Evolutionary conservation across 2,113 vertebrate species (phyloP).

Genomic region (Rhinichthys klamathensis): DNA sequence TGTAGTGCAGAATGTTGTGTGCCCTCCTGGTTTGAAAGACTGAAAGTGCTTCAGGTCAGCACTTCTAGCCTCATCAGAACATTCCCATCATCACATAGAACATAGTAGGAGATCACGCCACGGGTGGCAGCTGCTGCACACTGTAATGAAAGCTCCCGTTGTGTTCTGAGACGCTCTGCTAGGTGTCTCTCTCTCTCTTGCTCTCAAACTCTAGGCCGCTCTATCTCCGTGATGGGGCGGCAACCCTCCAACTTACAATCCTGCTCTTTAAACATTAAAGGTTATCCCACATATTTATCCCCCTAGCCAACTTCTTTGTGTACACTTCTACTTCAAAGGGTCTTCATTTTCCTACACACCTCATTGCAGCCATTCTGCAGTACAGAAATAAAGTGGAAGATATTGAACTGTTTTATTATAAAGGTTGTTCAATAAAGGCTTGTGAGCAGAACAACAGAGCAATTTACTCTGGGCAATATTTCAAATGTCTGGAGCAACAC

Average conservation of each 20-base stretch:
- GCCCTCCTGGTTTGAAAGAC: conserved; percentile 54
- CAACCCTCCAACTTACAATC: conserved; percentile 51
- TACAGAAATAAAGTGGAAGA: conserved; percentile 46
- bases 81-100: conserved; percentile 62
- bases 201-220: conserved; percentile 19
- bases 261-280: conserved; percentile 55
- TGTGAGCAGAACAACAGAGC: conserved; percentile 57
- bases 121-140: conserved; percentile 51
- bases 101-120: conserved; percentile 25
- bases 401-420: conserved; percentile 57
- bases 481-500: conserved; percentile 36
- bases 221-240: conserved; percentile 2
- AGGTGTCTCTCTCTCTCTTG: conserved; percentile 42
- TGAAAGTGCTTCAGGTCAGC: conserved; percentile 59
- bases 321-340: conserved; percentile 56
- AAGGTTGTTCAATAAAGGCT: conserved; percentile 52
- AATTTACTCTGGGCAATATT: conserved; percentile 58
- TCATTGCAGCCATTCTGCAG: not conserved
- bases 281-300: conserved; percentile 54
- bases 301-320: conserved; percentile 56
- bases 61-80: conserved; percentile 65
- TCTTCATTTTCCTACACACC: conserved; percentile 50
- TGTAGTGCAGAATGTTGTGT: conserved; percentile 49
- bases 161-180: conserved; percentile 60
- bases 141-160: conserved; percentile 70